phyloP scores from a whole-genome alignment of 2,888 invertebrate genomes.

The Merodon equestris region DNA sequence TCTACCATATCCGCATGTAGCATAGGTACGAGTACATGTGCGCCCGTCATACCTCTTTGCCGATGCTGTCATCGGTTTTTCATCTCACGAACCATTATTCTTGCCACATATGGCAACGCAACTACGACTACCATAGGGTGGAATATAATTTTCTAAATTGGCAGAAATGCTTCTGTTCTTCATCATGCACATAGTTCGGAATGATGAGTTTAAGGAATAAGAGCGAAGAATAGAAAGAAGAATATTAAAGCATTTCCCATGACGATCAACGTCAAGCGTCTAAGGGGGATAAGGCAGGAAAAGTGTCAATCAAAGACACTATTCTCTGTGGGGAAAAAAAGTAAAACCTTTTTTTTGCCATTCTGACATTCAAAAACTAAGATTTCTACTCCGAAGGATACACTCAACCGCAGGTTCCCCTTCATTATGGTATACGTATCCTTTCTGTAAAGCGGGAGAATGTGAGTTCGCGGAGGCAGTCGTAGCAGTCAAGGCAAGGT shows the following conservation, averaged over 20 bases:
- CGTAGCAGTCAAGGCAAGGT: constrained; percentile 3
- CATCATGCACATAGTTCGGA: constrained; percentile 18
- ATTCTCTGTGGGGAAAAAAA: neutral
- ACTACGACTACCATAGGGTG: constrained; percentile 45
- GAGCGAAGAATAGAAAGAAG: constrained; percentile 50
- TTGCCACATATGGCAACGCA: constrained; percentile 62
- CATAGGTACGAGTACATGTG: neutral
- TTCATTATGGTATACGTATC: constrained; percentile 29
- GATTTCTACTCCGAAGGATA: constrained; percentile 7
- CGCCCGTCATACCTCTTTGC: constrained; percentile 2
- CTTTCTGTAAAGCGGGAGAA: constrained; percentile 18
- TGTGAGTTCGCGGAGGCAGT: constrained; percentile 22
- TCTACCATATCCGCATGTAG: constrained; percentile 24
- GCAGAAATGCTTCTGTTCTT: constrained; percentile 36
- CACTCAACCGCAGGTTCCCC: constrained; percentile 39
- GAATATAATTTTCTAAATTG: constrained; percentile 63
- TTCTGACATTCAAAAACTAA: constrained; percentile 23
- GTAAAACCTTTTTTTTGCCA: constrained; percentile 7
- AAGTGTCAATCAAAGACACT: constrained; percentile 55
- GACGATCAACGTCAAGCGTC: constrained; percentile 42
- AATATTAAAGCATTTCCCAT: constrained; percentile 54
- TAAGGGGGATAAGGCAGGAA: neutral
- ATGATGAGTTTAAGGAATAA: neutral
- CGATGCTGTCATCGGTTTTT: constrained; percentile 47
- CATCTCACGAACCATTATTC: constrained; percentile 52